Evolutionary conservation across 1,140 invertebrate genomes (phyloP), one percentile per base, ranked within the genome.

Genomic region (Onthophagus taurus): DNA sequence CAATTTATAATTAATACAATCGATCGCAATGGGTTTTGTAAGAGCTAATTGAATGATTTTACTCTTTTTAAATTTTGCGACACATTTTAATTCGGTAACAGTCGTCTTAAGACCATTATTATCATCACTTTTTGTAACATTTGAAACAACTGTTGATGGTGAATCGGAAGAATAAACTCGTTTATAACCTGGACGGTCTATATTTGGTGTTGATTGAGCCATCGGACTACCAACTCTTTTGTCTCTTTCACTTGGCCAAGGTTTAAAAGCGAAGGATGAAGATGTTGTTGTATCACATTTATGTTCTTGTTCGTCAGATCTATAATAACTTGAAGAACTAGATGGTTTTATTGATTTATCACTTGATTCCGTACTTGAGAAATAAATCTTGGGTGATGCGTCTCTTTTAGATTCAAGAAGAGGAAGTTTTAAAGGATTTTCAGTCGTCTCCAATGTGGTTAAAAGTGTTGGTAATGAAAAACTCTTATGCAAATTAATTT

Each of bases 141-240:
- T n/a, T n/a, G n/a, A n/a, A n/a, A n/a, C n/a, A n/a, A n/a, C n/a
- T n/a, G n/a, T n/a, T n/a, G n/a, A n/a, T n/a, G n/a, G n/a, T n/a
- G n/a, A n/a, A n/a, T n/a, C n/a, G n/a, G n/a, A n/a, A n/a, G n/a
- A n/a, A n/a, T n/a, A n/a, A n/a, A n/a, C n/a, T n/a, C n/a, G 2
- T 13, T 37, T n/a, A 37, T 2, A n/a, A 12, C n/a, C 18, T 3
- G 13, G 19, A 16, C 14, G 14, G 21, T 17, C 39, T 34, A 30
- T 23, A 43, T 52, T 42, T 20, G 59, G 61, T 13, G 61, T 63
- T 4, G 61, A 63, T 41, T 60, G 51, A 18, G 59, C 59, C 17
- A 41, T 49, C 8, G 61, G 61, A 20, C 49, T 16, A 7, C 61
- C 59, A 34, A 61, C 53, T 52, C 57, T 61, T 20, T 45, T 41